Percentiles rank a stretch among this genome's conserved stretches.
These are phyloP conservation scores for Elegia similella DNA, from an alignment of 2,888 invertebrate species.

Conservation along the genomic window DNA sequence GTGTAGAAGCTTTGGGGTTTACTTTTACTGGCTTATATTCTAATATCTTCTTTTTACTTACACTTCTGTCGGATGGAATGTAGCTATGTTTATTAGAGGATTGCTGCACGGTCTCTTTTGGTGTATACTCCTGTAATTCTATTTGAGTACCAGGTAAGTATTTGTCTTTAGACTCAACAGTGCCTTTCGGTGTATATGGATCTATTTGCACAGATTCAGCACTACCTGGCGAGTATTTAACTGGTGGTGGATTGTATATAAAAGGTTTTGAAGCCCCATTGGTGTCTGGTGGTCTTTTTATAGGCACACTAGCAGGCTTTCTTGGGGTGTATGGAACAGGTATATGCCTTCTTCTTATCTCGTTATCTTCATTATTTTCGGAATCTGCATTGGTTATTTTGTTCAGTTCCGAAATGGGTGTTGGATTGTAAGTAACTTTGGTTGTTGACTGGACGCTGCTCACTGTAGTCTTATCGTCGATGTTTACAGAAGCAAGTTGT, in stretches of 20 bases:
- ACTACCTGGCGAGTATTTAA: slow-evolving; percentile 66
- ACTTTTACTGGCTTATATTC: slow-evolving; percentile 72
- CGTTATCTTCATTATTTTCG: slow-evolving; percentile 53
- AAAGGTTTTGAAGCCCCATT: slow-evolving; percentile 65
- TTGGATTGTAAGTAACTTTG: slow-evolving; percentile 83
- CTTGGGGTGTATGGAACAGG: slow-evolving; percentile 78
- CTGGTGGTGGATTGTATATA: slow-evolving; percentile 64
- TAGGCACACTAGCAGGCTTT: slow-evolving; percentile 61
- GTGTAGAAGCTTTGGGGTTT: slow-evolving; percentile 45
- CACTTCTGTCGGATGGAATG: slow-evolving; percentile 68
- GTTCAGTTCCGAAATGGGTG: slow-evolving; percentile 83
- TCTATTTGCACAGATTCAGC: slow-evolving; percentile 56
- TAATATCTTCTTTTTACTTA: slow-evolving; percentile 62
- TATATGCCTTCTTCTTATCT: slow-evolving; percentile 70
- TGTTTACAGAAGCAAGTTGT: slow-evolving; percentile 14
- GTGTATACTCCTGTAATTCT: slow-evolving; percentile 62
- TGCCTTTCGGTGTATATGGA: slow-evolving; percentile 66
- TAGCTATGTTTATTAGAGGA: slow-evolving; percentile 55
- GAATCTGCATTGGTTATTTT: slow-evolving; percentile 60
- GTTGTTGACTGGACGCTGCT: slow-evolving; percentile 53
- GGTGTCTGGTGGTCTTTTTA: slow-evolving; percentile 59
- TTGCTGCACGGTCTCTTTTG: slow-evolving; percentile 47
- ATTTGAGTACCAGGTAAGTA: slow-evolving; percentile 67
- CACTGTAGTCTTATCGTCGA: slow-evolving; percentile 30
- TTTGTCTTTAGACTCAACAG: slow-evolving; percentile 57